These are phyloP conservation scores for Pantala flavescens DNA, from an alignment of 1,140 invertebrate species.

Conservation along the genomic window DNA sequence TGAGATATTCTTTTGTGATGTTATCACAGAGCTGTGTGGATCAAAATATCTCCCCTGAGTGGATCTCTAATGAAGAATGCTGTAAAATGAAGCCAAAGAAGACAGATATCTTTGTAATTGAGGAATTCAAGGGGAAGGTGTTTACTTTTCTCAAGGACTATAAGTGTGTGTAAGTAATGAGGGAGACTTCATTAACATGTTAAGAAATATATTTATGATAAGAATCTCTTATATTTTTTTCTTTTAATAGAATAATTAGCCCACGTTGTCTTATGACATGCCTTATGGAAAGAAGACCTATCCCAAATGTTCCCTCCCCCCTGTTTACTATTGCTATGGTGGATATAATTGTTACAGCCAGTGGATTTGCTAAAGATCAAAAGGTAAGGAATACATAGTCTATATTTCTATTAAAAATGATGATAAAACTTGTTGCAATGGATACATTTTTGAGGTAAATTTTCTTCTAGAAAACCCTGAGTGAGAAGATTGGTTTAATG, in stretches of 20 bases:
- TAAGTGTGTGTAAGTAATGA: not conserved
- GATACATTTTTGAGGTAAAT: constrained; percentile 13
- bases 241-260: constrained; percentile 51
- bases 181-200: not conserved
- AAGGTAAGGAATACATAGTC: constrained; percentile 40
- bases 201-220: not conserved
- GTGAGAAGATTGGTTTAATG: constrained; percentile 66
- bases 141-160: not conserved
- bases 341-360: constrained; percentile 58
- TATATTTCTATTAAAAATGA: not conserved
- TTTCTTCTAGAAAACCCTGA: constrained; percentile 47
- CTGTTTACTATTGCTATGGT: constrained; percentile 73
- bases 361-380: constrained; percentile 48
- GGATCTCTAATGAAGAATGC: not conserved
- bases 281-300: constrained; percentile 53
- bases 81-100: not conserved
- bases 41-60: not conserved
- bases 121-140: not conserved
- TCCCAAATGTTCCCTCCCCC: constrained; percentile 63
- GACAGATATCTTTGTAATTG: not conserved
- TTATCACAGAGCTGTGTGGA: not conserved
- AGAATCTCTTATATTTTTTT: constrained; percentile 12
- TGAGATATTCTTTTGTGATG: too few species aligned
- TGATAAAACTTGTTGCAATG: not conserved
- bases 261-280: constrained; percentile 68